These are phyloP conservation scores for Tipula lateralis DNA, from an alignment of 2,888 invertebrate species.

Conservation along the genomic window DNA sequence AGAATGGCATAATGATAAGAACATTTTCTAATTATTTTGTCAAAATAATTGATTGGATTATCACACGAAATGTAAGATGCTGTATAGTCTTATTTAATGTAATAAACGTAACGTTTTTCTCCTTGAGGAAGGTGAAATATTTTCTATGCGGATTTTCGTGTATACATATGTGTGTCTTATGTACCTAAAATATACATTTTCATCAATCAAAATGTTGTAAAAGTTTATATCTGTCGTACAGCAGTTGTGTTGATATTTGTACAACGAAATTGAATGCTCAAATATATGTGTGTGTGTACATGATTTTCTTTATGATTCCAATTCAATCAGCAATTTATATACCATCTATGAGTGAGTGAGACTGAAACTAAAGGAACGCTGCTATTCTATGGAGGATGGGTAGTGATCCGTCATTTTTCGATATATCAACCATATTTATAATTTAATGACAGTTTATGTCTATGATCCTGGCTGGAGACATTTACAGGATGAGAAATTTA, in stretches of 20 bases:
- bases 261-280: not conserved
- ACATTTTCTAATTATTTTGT: not conserved
- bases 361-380: too few species aligned
- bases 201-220: not conserved
- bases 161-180: not conserved
- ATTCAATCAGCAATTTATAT: not conserved
- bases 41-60: conserved; percentile 19
- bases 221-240: not conserved
- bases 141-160: not conserved
- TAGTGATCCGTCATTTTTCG: too few species aligned
- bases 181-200: not conserved
- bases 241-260: not conserved
- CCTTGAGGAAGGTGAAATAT: not conserved
- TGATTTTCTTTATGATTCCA: not conserved
- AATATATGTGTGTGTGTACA: not conserved
- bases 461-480: too few species aligned
- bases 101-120: not conserved
- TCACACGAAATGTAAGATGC: not conserved
- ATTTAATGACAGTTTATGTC: too few species aligned
- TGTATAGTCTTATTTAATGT: not conserved
- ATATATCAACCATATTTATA: too few species aligned
- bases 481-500: too few species aligned
- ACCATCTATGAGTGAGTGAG: too few species aligned
- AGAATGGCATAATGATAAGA: not conserved
- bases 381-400: too few species aligned